Evolutionary conservation across 2,797 vertebrate species (phyloP).

Genomic region (Tympanoctomys barrerae): DNA sequence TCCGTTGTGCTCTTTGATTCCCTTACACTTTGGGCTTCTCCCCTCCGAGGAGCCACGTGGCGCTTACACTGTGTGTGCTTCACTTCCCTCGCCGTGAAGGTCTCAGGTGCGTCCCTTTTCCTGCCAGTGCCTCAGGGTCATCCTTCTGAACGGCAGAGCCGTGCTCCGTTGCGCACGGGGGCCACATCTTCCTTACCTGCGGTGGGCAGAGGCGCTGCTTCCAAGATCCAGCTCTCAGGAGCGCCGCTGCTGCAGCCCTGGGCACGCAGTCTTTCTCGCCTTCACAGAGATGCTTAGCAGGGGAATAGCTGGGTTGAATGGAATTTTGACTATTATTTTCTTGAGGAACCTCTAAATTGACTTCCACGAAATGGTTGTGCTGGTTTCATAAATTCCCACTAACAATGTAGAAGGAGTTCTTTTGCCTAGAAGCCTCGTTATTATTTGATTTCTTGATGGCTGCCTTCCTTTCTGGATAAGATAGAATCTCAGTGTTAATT

Average conservation of each 20-base stretch:
- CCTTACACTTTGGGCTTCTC: background rate
- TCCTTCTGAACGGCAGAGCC: background rate
- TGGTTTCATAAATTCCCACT: background rate
- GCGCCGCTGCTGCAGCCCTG: background rate
- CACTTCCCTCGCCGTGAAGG: background rate
- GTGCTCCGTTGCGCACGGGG: background rate
- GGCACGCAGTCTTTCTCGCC: background rate
- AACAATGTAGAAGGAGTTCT: background rate
- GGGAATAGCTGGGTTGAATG: background rate
- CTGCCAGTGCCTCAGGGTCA: background rate
- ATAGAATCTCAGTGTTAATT: background rate
- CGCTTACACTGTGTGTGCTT: background rate
- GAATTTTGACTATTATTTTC: background rate
- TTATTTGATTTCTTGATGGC: background rate
- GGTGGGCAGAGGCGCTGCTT: background rate
- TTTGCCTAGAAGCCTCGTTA: background rate
- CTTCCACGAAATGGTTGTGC: background rate
- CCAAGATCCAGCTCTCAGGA: background rate
- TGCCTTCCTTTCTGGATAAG: background rate
- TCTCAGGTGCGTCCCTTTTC: background rate
- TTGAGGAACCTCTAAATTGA: background rate
- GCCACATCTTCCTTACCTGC: background rate
- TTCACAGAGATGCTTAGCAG: background rate
- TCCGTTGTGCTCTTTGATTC: background rate
- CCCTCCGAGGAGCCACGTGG: background rate